Evolutionary conservation across 2,797 vertebrate species (phyloP).

Genomic region (Gallinago nigripennis): DNA sequence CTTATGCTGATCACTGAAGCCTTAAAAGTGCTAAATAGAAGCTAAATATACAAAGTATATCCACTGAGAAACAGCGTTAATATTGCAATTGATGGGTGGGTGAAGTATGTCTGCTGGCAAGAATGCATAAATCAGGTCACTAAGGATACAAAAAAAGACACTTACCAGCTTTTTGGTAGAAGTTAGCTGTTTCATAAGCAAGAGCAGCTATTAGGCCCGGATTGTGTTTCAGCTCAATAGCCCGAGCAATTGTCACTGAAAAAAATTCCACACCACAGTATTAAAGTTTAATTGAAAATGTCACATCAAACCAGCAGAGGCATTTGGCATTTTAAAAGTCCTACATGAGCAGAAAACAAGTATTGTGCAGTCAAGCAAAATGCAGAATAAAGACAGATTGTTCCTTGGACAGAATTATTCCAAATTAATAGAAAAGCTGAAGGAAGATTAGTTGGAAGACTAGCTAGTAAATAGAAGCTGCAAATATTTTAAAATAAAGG

Average conservation of each 20-base stretch:
- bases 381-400: not conserved
- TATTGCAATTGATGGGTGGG: not conserved
- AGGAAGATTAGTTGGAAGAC: not conserved
- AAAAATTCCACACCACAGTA: not conserved
- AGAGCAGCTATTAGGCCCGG: slow-evolving; percentile 92
- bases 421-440: not conserved
- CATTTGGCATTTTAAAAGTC: not conserved
- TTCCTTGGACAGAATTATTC: not conserved
- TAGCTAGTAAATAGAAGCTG: not conserved
- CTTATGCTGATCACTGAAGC: not conserved
- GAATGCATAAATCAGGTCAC: not conserved
- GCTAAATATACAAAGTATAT: not conserved
- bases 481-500: not conserved
- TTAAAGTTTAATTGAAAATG: not conserved
- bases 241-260: slow-evolving; percentile 95
- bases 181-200: slow-evolving; percentile 94
- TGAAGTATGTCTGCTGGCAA: not conserved
- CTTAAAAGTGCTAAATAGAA: not conserved
- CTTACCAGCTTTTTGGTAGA: slow-evolving; percentile 95
- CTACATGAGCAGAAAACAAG: not conserved
- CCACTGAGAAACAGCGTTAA: not conserved
- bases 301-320: not conserved
- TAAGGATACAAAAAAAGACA: slow-evolving; percentile 11
- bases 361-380: not conserved
- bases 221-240: slow-evolving; percentile 96